Evolutionary conservation across 2,113 vertebrate genomes (phyloP).

Genomic region (Pogonocichla stellata): DNA sequence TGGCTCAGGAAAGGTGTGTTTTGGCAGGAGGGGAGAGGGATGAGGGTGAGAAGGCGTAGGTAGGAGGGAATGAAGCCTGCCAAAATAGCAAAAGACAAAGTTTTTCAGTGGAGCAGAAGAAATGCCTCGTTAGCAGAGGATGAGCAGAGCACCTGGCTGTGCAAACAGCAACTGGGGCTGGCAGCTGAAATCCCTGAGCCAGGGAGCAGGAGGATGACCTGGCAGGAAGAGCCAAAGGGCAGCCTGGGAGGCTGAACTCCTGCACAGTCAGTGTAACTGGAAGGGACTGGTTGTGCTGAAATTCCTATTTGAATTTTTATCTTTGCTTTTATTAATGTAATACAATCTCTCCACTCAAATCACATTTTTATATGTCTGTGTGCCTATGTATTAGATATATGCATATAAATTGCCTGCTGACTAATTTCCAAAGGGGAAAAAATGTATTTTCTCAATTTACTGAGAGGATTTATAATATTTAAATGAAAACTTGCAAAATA

Average conservation of each 20-base stretch:
- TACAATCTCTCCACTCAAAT: background rate
- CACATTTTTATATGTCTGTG: background rate
- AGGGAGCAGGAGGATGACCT: background rate
- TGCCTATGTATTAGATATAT: background rate
- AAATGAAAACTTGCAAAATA: background rate
- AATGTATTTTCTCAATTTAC: background rate
- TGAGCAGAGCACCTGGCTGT: background rate
- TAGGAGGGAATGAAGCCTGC: background rate
- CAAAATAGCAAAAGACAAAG: background rate
- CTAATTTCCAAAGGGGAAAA: background rate
- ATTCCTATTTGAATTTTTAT: background rate
- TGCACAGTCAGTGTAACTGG: background rate
- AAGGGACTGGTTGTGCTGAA: background rate
- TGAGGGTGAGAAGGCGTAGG: background rate
- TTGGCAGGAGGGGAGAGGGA: background rate
- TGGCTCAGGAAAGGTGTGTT: background rate
- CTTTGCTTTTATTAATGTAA: background rate
- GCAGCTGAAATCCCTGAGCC: background rate
- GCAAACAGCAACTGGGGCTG: background rate
- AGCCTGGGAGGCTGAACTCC: background rate
- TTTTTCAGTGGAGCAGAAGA: slow-evolving; percentile 6
- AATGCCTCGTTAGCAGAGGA: background rate
- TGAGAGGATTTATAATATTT: background rate
- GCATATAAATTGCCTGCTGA: background rate
- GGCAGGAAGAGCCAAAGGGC: background rate